phyloP scores from a whole-genome alignment of 2,797 vertebrate genomes.

The Acropternis orthonyx region DNA sequence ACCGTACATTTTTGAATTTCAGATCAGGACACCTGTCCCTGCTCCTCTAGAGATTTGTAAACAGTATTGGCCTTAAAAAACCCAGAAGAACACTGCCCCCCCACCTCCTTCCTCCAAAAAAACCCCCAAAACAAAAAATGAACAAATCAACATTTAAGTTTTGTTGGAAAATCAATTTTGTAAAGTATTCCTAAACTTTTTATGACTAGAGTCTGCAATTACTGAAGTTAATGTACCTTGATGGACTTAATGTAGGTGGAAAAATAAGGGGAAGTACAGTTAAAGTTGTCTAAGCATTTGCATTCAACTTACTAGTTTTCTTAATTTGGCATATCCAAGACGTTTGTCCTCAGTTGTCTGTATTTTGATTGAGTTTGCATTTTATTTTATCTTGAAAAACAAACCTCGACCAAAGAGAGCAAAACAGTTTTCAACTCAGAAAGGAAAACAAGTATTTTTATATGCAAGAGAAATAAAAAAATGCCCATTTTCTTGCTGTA shows the following conservation, averaged over 20 bases:
- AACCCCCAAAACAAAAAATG: no score
- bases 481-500: background rate
- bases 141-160: background rate
- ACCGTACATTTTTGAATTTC: background rate
- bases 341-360: background rate
- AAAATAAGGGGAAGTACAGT: background rate
- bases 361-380: background rate
- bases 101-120: no score
- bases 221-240: slow-evolving; percentile 14
- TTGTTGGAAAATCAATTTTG: background rate
- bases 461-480: background rate
- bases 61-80: background rate
- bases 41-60: background rate
- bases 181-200: background rate
- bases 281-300: background rate
- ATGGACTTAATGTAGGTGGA: background rate
- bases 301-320: background rate
- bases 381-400: background rate
- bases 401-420: background rate
- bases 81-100: no score
- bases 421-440: background rate
- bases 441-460: background rate
- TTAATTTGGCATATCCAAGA: background rate
- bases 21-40: background rate
- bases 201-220: slow-evolving; percentile 7